Conservation (phyloP, 2,797 vertebrate genomes). For the Silurus aristotelis region DNA sequence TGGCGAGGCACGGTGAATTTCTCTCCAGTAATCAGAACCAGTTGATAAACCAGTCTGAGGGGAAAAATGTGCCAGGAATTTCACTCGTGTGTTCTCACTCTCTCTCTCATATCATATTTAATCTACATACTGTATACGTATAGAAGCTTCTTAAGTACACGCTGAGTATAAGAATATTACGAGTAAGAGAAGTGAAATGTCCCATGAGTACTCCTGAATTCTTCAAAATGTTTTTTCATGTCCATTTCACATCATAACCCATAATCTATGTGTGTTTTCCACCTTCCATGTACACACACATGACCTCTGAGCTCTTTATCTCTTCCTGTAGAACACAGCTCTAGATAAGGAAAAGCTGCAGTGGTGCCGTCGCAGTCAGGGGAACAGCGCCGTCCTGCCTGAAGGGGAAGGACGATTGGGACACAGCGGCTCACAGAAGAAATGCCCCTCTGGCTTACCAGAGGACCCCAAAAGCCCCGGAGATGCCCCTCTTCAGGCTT, state of each 20-base stretch:
- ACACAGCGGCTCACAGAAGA: conserved; percentile 25
- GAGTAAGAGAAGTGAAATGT: background rate
- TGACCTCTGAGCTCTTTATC: conserved; percentile 34
- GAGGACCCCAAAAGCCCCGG: conserved; percentile 50
- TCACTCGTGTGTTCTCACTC: conserved; percentile 59
- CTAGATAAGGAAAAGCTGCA: conserved; percentile 93
- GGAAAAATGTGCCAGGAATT: background rate
- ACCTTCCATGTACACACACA: background rate
- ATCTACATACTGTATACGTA: background rate
- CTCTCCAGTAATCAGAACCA: background rate
- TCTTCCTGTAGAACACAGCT: conserved; percentile 88
- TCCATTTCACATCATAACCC: conserved; percentile 3
- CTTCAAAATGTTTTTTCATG: background rate
- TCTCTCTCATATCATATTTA: conserved; percentile 54
- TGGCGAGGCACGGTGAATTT: background rate
- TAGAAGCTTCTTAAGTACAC: background rate
- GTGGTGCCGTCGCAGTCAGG: conserved; percentile 69
- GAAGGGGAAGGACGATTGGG: conserved; percentile 34
- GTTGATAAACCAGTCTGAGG: background rate
- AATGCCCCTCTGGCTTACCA: conserved; percentile 49
- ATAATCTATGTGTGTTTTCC: background rate
- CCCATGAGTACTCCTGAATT: background rate
- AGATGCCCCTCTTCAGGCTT: conserved; percentile 41
- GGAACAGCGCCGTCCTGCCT: conserved; percentile 54
- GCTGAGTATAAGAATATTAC: background rate